phyloP scores from a whole-genome alignment of 2,113 vertebrate species.

The Picathartes gymnocephalus region DNA sequence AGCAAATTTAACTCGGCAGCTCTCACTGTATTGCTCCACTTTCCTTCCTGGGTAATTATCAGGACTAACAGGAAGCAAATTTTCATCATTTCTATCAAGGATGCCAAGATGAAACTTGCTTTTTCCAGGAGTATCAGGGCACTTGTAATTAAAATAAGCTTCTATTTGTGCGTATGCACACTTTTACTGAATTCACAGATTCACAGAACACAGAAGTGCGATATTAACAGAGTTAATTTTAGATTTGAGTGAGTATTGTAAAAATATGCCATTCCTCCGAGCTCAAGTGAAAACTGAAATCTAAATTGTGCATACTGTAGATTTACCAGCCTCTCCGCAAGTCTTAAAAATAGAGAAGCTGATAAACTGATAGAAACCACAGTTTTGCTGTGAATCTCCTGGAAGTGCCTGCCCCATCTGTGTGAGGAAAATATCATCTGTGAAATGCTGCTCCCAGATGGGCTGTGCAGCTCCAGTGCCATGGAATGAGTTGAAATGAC shows the following conservation, averaged over 20 bases:
- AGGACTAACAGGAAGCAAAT: background rate
- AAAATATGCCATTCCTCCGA: background rate
- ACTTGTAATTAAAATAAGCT: slow-evolving; percentile 5
- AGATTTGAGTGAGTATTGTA: background rate
- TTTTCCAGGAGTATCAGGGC: background rate
- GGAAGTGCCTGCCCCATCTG: background rate
- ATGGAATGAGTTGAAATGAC: background rate
- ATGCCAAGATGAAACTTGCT: background rate
- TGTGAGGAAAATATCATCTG: background rate
- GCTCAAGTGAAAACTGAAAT: background rate
- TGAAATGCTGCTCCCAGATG: background rate
- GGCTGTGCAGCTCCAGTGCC: background rate
- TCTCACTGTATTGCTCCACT: background rate
- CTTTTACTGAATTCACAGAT: background rate
- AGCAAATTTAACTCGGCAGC: background rate
- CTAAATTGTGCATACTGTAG: background rate
- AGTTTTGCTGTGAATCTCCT: background rate
- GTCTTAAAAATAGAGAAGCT: background rate
- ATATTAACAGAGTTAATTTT: background rate
- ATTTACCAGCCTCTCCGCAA: background rate
- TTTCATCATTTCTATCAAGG: slow-evolving; percentile 6
- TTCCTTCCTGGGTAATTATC: slow-evolving; percentile 11
- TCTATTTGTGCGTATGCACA: background rate
- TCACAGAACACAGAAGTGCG: background rate
- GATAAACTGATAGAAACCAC: background rate